A percentile compares a stretch with the other conserved stretches of the same genome.
Conservation (phyloP, 2,797 vertebrate species). For the Hippopotamyrus pictus region DNA sequence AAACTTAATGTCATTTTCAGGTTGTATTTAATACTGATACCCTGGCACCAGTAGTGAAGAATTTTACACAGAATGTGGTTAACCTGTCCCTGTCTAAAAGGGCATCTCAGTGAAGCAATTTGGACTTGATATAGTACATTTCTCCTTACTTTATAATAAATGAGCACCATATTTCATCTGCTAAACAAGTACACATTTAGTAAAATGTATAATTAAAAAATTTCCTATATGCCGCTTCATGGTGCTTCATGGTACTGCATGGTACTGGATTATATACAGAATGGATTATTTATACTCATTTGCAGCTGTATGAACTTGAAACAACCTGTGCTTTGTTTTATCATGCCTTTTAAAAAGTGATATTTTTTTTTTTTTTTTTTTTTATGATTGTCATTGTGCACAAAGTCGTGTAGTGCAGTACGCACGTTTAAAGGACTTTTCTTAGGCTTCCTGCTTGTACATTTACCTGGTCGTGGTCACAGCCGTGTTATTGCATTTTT, state of each 20-base stretch:
- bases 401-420: not conserved
- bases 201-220: not conserved
- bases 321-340: not conserved
- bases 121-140: not conserved
- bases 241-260: too few relatives aligned
- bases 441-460: not conserved
- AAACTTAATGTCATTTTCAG: not conserved
- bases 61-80: not conserved
- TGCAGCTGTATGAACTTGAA: not conserved
- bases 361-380: not conserved
- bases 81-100: not conserved
- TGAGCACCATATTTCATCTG: not conserved
- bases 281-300: not conserved
- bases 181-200: not conserved
- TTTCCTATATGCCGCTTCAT: not conserved
- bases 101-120: not conserved
- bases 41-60: not conserved
- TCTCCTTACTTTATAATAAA: not conserved
- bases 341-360: not conserved
- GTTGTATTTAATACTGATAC: not conserved
- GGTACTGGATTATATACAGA: not conserved
- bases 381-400: not conserved
- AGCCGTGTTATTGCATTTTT: not conserved
- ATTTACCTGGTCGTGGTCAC: not conserved
- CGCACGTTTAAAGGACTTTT: not conserved